Evolutionary conservation across 2,888 invertebrate species (phyloP).

Genomic region (Leptura quadrifasciata): DNA sequence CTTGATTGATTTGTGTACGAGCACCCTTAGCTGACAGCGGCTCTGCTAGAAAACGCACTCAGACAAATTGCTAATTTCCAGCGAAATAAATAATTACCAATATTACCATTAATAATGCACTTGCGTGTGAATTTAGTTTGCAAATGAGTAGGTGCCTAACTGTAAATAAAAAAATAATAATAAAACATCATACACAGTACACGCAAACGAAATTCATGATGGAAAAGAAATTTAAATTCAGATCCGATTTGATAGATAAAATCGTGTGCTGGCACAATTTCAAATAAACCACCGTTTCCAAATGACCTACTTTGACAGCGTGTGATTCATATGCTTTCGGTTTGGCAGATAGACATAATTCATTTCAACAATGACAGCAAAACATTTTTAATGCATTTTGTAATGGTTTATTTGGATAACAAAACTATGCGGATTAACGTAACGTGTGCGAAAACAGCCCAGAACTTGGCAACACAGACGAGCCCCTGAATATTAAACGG

Average conservation of each 20-base stretch:
- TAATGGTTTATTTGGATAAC: background rate
- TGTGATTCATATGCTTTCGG: conserved; percentile 23
- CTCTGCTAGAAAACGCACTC: background rate
- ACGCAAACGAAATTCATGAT: conserved; percentile 1
- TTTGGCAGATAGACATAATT: conserved; percentile 5
- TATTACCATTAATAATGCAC: background rate
- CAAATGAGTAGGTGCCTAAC: background rate
- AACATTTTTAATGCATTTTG: background rate
- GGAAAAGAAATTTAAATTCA: background rate
- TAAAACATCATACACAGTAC: background rate
- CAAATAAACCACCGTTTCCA: conserved; percentile 12
- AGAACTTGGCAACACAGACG: background rate
- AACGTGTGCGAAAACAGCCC: background rate
- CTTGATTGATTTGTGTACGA: too few relatives aligned
- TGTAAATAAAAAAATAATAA: background rate
- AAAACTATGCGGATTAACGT: background rate
- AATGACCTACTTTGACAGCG: conserved; percentile 18
- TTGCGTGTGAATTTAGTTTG: background rate
- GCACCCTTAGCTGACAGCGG: background rate
- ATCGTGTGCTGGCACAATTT: conserved; percentile 9
- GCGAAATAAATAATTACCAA: background rate
- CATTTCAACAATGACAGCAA: background rate
- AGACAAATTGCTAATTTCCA: background rate
- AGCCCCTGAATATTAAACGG: background rate
- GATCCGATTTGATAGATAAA: background rate